Percentiles rank a stretch among this genome's conserved stretches.
Evolutionary conservation across 1,140 invertebrate species (phyloP).

Genomic region (Tyrophagus putrescentiae): DNA sequence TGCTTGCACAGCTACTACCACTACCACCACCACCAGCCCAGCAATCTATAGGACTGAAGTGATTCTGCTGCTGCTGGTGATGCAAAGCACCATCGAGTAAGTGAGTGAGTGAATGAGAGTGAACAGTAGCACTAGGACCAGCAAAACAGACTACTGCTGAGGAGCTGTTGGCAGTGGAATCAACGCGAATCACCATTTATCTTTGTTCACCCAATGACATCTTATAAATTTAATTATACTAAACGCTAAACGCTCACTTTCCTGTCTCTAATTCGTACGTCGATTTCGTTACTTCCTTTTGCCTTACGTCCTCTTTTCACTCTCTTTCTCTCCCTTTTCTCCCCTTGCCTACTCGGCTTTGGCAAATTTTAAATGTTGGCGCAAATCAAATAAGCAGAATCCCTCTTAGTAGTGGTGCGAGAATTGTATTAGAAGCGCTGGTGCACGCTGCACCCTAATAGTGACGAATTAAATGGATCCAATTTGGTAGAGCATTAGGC

Average conservation of each 20-base stretch:
- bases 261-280: background rate
- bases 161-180: background rate
- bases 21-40: no score
- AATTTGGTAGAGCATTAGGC: conserved; percentile 6
- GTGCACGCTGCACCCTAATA: background rate
- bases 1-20: no score
- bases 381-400: conserved; percentile 16
- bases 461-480: conserved; percentile 14
- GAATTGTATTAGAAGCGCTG: conserved; percentile 1
- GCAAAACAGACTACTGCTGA: no score
- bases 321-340: background rate
- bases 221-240: conserved; percentile 20
- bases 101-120: background rate
- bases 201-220: conserved; percentile 12
- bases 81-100: no score
- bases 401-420: background rate
- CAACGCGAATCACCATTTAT: conserved; percentile 9
- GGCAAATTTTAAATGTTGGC: conserved; percentile 10
- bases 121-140: no score
- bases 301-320: background rate
- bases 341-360: background rate
- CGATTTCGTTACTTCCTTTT: background rate
- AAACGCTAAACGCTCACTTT: conserved; percentile 19
- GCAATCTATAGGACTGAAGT: background rate
- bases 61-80: no score